Conservation (phyloP, 2,888 invertebrate genomes). For the Chirona hameri region DNA sequence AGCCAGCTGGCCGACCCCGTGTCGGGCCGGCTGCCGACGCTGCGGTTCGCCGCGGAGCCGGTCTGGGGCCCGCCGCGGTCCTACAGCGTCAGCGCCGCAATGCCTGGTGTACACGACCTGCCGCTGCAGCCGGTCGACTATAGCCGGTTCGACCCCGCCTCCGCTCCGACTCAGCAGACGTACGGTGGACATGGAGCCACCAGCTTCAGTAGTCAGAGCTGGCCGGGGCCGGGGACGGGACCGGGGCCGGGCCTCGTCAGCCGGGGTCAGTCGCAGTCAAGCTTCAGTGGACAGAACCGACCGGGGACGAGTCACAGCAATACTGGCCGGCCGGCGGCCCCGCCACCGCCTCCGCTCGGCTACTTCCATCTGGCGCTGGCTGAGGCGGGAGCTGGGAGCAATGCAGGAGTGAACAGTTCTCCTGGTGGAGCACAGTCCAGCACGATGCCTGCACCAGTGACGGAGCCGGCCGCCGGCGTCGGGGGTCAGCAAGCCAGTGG, state of each 20-base stretch:
- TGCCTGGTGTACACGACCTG: constrained; percentile 12
- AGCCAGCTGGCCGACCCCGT: constrained; percentile 6
- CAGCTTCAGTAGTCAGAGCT: too few relatives aligned
- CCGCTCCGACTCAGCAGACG: too few relatives aligned
- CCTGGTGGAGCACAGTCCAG: background rate
- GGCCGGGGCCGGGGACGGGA: too few relatives aligned
- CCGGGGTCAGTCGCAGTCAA: too few relatives aligned
- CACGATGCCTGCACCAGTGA: background rate
- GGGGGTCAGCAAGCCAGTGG: background rate
- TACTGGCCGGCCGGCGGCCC: background rate
- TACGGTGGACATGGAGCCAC: too few relatives aligned
- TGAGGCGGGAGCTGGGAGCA: background rate
- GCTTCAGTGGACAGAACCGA: too few relatives aligned
- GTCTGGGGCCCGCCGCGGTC: background rate
- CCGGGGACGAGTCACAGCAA: too few relatives aligned
- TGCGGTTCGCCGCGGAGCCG: constrained; percentile 2
- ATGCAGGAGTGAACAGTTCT: too few relatives aligned
- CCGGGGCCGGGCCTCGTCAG: too few relatives aligned
- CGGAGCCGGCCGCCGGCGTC: background rate
- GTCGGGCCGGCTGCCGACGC: constrained; percentile 23
- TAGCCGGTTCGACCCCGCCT: background rate
- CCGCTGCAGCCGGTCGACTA: constrained; percentile 4
- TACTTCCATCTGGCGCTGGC: background rate
- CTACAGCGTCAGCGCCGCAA: background rate
- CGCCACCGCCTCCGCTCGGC: background rate